phyloP scores from a whole-genome alignment of 2,888 invertebrate species.

The Aphrophora alni region DNA sequence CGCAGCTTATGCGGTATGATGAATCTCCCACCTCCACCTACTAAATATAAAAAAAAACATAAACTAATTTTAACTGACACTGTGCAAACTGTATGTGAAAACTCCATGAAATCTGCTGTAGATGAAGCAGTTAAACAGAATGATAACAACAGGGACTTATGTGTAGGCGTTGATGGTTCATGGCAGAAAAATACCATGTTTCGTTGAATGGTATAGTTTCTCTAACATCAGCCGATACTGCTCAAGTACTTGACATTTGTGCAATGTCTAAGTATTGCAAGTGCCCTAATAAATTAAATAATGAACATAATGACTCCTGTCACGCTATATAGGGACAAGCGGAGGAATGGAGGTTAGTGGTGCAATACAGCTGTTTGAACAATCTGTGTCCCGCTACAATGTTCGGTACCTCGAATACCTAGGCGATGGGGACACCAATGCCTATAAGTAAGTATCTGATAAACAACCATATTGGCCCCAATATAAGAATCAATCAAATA shows the following conservation, averaged over 20 bases:
- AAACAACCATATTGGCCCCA: slow-evolving; percentile 8
- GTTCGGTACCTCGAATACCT: slow-evolving; percentile 7
- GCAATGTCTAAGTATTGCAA: slow-evolving; percentile 4
- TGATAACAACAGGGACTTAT: not conserved
- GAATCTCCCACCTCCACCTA: too few relatives aligned
- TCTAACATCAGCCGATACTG: slow-evolving; percentile 17
- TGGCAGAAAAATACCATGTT: not conserved
- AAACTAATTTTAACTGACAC: not conserved
- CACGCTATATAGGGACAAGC: not conserved
- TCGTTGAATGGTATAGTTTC: slow-evolving; percentile 13
- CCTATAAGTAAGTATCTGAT: slow-evolving; percentile 7
- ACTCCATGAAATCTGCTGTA: slow-evolving; percentile 9
- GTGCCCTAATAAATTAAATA: not conserved
- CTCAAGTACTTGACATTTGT: not conserved
- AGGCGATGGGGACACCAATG: too few relatives aligned
- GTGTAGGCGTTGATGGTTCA: not conserved
- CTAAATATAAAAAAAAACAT: not conserved
- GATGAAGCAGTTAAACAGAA: not conserved
- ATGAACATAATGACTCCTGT: slow-evolving; percentile 14
- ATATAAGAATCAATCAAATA: not conserved
- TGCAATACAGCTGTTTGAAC: slow-evolving; percentile 7
- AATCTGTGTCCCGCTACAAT: not conserved
- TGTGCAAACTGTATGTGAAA: not conserved
- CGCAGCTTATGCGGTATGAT: slow-evolving; percentile 16
- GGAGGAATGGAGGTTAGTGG: slow-evolving; percentile 21